Evolutionary conservation across 2,797 vertebrate species (phyloP).

Genomic region (Neostethus bicornis): DNA sequence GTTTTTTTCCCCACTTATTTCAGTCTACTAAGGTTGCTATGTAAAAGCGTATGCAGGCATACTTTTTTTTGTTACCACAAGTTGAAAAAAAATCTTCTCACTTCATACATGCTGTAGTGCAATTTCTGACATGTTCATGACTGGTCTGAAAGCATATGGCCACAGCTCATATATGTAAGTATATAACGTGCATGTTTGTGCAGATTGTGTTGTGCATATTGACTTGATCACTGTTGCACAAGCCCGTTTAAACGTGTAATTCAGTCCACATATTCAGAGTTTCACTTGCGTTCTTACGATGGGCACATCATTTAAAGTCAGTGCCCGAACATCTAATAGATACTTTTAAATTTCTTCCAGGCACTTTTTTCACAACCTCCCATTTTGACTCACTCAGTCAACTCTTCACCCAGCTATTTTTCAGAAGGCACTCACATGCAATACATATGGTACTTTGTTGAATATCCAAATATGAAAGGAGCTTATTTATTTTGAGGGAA

Average conservation of each 20-base stretch:
- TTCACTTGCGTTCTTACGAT: constrained; percentile 25
- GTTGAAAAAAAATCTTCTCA: too few relatives aligned
- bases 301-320: constrained; percentile 29
- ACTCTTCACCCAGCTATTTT: constrained; percentile 49
- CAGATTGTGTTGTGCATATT: constrained; percentile 2
- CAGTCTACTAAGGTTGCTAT: neutral
- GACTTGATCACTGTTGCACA: constrained; percentile 3
- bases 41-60: neutral
- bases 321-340: constrained; percentile 33
- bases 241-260: constrained; percentile 1
- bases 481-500: constrained; percentile 73
- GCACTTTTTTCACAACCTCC: constrained; percentile 29
- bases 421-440: constrained; percentile 58
- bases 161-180: neutral
- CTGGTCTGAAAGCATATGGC: neutral
- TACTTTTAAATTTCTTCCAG: constrained; percentile 37
- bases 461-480: constrained; percentile 61
- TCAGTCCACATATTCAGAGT: constrained; percentile 7
- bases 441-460: constrained; percentile 68
- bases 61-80: too few relatives aligned
- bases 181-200: neutral
- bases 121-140: too few relatives aligned
- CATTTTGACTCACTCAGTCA: constrained; percentile 49
- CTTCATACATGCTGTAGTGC: too few relatives aligned
- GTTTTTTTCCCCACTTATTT: neutral